Percentiles rank a stretch among this genome's conserved stretches.
Evolutionary conservation across 37 sponge, comb jelly and placozoan genomes (phyloP).

Genomic region (Theonella swinhoei): DNA sequence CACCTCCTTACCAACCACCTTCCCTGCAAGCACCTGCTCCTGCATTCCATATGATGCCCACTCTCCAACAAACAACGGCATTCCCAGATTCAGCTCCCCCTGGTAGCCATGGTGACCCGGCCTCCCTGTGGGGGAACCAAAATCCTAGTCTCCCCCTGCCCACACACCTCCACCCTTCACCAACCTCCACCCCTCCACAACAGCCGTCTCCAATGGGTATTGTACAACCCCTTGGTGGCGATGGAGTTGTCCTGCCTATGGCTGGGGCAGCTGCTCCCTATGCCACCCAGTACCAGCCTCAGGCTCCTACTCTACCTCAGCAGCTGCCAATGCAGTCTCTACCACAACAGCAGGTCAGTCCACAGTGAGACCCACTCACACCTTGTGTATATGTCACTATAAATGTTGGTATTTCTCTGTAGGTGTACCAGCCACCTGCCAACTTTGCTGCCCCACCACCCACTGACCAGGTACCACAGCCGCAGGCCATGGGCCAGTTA

Average conservation of each 20-base stretch:
- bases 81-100: background rate
- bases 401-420: no score
- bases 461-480: background rate
- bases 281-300: background rate
- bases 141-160: conserved; percentile 2
- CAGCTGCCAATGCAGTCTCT: background rate
- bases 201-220: background rate
- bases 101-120: background rate
- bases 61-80: background rate
- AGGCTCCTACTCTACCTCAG: background rate
- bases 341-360: background rate
- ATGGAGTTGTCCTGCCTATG: background rate
- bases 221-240: background rate
- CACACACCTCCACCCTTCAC: background rate
- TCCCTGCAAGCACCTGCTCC: background rate
- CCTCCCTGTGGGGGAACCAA: background rate
- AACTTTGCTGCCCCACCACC: background rate
- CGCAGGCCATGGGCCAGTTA: background rate
- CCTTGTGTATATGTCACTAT: no score
- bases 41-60: background rate
- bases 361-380: no score
- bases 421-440: background rate
- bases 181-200: background rate
- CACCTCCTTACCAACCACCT: background rate
- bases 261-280: background rate